Conservation (phyloP, 1,140 invertebrate genomes). For the Drosophila saltans region DNA sequence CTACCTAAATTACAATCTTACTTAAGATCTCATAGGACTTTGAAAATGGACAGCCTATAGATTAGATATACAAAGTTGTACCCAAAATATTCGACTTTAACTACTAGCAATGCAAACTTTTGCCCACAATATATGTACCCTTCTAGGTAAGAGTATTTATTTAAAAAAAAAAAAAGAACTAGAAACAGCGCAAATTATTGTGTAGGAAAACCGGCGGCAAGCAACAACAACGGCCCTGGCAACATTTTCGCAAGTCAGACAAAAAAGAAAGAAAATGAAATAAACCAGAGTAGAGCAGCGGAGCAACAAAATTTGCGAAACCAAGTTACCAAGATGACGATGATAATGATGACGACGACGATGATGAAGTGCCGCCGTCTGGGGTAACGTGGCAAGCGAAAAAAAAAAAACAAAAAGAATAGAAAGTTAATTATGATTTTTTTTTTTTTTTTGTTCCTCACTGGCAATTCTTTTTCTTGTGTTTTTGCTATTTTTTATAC, state of each 20-base stretch:
- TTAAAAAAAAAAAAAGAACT: constrained; percentile 24
- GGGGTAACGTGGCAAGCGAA: constrained; percentile 21
- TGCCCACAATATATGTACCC: background rate
- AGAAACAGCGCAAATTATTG: constrained; percentile 58
- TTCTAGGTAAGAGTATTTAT: background rate
- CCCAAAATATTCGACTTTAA: too few species aligned
- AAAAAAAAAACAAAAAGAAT: constrained; percentile 38
- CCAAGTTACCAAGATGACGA: constrained; percentile 43
- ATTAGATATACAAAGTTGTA: too few species aligned
- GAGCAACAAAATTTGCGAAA: constrained; percentile 28
- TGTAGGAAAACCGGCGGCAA: constrained; percentile 75
- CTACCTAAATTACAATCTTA: too few species aligned
- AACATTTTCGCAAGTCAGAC: constrained; percentile 62
- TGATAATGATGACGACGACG: constrained; percentile 33
- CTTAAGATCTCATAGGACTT: too few species aligned
- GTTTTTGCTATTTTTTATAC: constrained; percentile 29
- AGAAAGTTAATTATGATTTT: constrained; percentile 74
- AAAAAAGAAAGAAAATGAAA: constrained; percentile 30
- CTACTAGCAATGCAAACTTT: background rate
- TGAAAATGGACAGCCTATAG: too few species aligned
- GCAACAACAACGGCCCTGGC: constrained; percentile 40
- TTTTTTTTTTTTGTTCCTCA: constrained; percentile 33
- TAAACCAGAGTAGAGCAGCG: constrained; percentile 45
- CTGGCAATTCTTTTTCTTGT: constrained; percentile 20
- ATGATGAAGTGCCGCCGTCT: constrained; percentile 23